Evolutionary conservation across 2,888 invertebrate species (phyloP), one percentile per base, ranked within the genome.

Genomic region (Eristalis tenax): DNA sequence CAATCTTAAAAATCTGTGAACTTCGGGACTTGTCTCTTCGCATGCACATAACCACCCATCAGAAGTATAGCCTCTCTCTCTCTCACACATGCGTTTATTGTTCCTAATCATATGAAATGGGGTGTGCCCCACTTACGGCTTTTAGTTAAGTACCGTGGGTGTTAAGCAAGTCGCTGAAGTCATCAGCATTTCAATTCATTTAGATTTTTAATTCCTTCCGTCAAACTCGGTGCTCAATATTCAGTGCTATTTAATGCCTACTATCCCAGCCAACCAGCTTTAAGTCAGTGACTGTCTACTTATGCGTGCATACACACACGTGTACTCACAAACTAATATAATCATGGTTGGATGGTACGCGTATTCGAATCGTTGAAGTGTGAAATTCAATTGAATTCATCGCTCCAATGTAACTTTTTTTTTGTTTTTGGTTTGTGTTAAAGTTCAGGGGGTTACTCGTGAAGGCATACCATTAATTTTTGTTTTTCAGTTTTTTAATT

Each of bases 381-480:
- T 50, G 59, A 59, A 59, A 59, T 59, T 28, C 15, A 59, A 26
- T 59, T 59, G 15, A 59, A 26, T 59, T 26, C 26, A 26, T 15
- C 59, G 26, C 59, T 59, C 26, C 26, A 59, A 59, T 59, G 59
- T 59, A 28, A 28, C 59, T 18, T 61, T 61, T 26, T 38, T 71
- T 35, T 18, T 32, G 8, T 32, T 10, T 32, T 32, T 32, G 8
- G 32, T 32, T 26, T 43, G 32, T 22, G 43, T 38, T 35, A 56
- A 59, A 28, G 74, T 74, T 64, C 74, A 74, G 13, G 50, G 35
- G 74, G 64, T 65, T 64, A 74, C 22, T 64, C 32, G 35, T 10
- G 23, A 56, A 32, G 63, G 63, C 13, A 22, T 28, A 64, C 50
- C 32, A 56, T 64, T 64, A 64, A 23, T 5, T 64, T 23, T 64